These are phyloP conservation scores for Amblyopsis rosae DNA, from an alignment of 2,113 vertebrate genomes.

Conservation along the genomic window DNA sequence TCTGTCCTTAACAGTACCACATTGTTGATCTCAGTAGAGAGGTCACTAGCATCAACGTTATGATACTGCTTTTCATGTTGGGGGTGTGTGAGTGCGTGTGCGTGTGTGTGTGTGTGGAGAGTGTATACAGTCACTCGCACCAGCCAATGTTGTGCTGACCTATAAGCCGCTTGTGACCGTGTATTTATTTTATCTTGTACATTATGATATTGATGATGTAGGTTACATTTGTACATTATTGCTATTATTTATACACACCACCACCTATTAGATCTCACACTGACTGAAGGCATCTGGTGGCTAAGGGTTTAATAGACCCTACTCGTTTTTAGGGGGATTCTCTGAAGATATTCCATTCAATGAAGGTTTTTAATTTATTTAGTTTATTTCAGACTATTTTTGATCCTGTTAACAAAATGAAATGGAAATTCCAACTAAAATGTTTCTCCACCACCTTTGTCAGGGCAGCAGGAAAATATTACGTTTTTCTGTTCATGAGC, in stretches of 20 bases:
- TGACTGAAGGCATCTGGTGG: conserved; percentile 55
- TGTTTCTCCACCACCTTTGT: conserved; percentile 26
- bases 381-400: background rate
- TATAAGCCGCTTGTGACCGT: conserved; percentile 88
- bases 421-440: conserved; percentile 12
- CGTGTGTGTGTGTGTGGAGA: conserved; percentile 13
- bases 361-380: conserved; percentile 31
- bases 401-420: background rate
- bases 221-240: conserved; percentile 85
- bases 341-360: conserved; percentile 17
- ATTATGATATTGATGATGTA: conserved; percentile 79
- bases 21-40: conserved; percentile 29
- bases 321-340: conserved; percentile 17
- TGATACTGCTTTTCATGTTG: conserved; percentile 14
- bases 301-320: conserved; percentile 17
- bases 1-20: conserved; percentile 67
- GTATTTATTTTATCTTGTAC: conserved; percentile 89
- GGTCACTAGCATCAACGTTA: conserved; percentile 24
- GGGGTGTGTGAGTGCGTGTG: conserved; percentile 10
- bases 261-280: conserved; percentile 82
- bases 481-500: conserved; percentile 3
- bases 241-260: conserved; percentile 92
- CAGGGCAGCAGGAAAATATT: conserved; percentile 16
- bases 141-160: conserved; percentile 77
- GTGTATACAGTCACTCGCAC: conserved; percentile 75